These are phyloP conservation scores for Antechinus stuartii DNA, from an alignment of 2,113 vertebrate species.

Conservation along the genomic window DNA sequence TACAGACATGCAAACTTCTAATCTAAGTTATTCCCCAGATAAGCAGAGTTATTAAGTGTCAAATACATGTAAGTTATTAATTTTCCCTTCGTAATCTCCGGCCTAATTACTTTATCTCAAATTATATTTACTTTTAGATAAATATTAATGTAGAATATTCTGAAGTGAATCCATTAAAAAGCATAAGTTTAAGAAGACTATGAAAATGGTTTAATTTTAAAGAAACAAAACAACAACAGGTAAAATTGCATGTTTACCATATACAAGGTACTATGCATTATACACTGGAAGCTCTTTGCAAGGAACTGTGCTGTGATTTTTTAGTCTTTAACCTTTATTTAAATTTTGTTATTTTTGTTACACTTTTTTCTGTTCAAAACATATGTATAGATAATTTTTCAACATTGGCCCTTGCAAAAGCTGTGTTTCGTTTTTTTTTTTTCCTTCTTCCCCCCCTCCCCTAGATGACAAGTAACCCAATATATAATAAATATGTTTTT, in stretches of 20 bases:
- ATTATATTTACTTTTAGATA: constrained; percentile 74
- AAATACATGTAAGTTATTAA: constrained; percentile 78
- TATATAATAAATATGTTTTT: too few species aligned
- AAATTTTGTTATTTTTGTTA: too few species aligned
- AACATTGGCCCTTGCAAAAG: too few species aligned
- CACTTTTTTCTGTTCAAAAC: too few species aligned
- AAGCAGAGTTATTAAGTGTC: constrained; percentile 74
- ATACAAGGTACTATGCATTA: background rate
- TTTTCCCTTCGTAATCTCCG: constrained; percentile 78
- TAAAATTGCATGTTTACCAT: constrained; percentile 10
- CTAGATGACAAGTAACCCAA: too few species aligned
- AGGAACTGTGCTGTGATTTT: background rate
- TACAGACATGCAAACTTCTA: constrained; percentile 71
- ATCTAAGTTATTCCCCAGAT: constrained; percentile 68
- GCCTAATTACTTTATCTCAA: constrained; percentile 77
- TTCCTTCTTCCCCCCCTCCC: too few species aligned
- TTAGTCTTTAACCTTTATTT: too few species aligned
- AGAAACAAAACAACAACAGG: constrained; percentile 25
- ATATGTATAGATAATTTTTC: too few species aligned
- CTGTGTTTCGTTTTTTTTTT: too few species aligned
- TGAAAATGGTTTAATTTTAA: background rate
- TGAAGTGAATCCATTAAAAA: constrained; percentile 70
- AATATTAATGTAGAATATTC: constrained; percentile 67
- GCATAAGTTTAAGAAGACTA: constrained; percentile 30
- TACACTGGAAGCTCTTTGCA: background rate